Base-by-base conservation (phyloP, 2,888 invertebrate genomes). In the Lasioglossum leucozonium region DNA sequence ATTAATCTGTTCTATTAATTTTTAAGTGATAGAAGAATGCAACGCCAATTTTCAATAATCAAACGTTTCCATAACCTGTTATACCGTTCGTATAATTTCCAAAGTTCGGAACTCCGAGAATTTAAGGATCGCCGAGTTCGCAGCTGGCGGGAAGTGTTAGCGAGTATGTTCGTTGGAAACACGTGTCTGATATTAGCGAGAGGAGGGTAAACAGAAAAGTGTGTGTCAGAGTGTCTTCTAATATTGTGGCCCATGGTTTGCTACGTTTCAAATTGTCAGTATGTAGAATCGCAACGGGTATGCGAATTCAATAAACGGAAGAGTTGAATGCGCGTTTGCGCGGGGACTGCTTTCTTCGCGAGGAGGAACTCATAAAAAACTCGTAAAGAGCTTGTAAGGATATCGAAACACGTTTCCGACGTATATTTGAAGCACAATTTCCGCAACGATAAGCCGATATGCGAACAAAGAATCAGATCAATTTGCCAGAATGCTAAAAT, bases 331-430 rank as follows among this genome's bases (percentile, higher is more conserved):
- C 22, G 13, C 37, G 11, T n/a, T 40, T 69, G 69, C 40, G 4
- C 37, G 69, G 0, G 13, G 69, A 40, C n/a, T 13, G 55, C 62
- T 79, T n/a, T 67, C 67, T 37, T 74, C 69, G 67, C 67, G 13
- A 44, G 72, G n/a, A 40, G 72, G n/a, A 77, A 82, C 81, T 37
- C 65, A 0, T 67, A 67, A 67, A 65, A 67, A 37, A 67, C 65
- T 84, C 84, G 76, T 88, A 88, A 88, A 84, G 82, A 79, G 72
- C 82, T 84, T 82, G 87, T 83, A 81, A 87, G 78, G 78, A 89
- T 84, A 77, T 81, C 75, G 81, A 85, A 87, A 85, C 74, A 79
- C 71, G 75, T 77, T 71, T 51, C 74, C 42, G 67, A 55, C 77
- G 62, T 84, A 87, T 79, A 82, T 87, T 74, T 69, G 62, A 40